Conservation (phyloP, 1,140 invertebrate genomes). For the Steinernema khuongi region DNA sequence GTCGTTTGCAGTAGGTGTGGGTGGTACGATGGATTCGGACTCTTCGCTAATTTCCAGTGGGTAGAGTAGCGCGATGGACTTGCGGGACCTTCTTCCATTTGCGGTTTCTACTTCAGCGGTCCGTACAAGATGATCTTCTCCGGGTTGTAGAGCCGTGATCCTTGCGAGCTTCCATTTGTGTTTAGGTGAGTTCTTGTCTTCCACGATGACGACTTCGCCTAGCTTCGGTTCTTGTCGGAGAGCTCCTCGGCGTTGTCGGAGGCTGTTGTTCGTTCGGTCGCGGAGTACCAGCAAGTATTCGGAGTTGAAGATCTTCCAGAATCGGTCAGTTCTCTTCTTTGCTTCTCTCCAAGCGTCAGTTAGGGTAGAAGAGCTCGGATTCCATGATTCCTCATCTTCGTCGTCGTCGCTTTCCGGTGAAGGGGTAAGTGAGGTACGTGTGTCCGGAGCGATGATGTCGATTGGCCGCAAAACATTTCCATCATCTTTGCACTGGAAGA, state of each 20-base stretch:
- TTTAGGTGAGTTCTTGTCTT: background rate
- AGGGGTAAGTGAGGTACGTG: background rate
- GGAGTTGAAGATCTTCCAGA: background rate
- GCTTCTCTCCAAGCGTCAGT: background rate
- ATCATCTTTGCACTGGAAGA: constrained; percentile 7
- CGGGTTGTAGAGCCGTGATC: background rate
- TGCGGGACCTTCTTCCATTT: background rate
- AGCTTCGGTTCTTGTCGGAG: background rate
- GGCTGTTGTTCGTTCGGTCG: background rate
- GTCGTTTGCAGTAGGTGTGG: background rate
- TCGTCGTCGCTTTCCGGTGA: constrained; percentile 6
- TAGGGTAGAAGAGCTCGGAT: background rate
- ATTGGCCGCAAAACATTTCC: constrained; percentile 16
- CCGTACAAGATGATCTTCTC: background rate
- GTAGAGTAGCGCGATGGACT: background rate
- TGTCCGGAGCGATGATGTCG: constrained; percentile 13
- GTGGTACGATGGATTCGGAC: background rate
- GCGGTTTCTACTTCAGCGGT: background rate
- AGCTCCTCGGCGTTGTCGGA: background rate
- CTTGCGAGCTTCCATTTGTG: background rate
- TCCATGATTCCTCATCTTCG: constrained; percentile 8
- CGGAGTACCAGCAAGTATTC: background rate
- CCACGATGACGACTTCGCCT: constrained; percentile 10
- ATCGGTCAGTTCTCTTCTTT: background rate
- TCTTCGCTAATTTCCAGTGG: constrained; percentile 10